These are phyloP conservation scores for Chrysemys picta DNA, from an alignment of 2,113 vertebrate genomes.

Conservation along the genomic window DNA sequence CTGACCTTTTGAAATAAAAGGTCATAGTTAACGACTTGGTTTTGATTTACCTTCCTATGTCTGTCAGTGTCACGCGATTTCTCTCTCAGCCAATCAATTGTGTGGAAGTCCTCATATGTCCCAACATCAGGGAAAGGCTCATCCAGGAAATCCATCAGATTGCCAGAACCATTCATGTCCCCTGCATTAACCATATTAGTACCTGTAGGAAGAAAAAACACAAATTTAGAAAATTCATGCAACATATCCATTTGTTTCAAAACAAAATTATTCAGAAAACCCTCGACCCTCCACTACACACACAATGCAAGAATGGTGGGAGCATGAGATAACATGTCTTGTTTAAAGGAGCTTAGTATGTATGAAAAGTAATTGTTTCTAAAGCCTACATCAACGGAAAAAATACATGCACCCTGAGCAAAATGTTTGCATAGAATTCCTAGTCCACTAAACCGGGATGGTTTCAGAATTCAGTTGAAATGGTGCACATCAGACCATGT, in stretches of 20 bases:
- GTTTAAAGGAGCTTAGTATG: not conserved
- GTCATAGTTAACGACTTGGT: not conserved
- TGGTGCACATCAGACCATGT: not conserved
- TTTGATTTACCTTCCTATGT: constrained; percentile 89
- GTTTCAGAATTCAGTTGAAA: not conserved
- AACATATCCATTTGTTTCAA: not conserved
- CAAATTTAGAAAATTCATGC: not conserved
- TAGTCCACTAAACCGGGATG: not conserved
- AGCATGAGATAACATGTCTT: not conserved
- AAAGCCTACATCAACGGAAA: not conserved
- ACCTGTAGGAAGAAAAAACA: constrained; percentile 60
- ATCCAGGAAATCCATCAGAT: constrained; percentile 97
- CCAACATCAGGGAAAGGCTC: constrained; percentile 96
- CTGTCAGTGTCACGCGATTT: constrained; percentile 96
- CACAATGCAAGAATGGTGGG: not conserved
- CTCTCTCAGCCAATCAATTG: constrained; percentile 97
- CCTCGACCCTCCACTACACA: not conserved
- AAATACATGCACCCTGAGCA: not conserved
- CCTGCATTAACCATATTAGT: constrained; percentile 88
- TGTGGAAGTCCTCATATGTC: constrained; percentile 97
- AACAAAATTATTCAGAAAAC: not conserved
- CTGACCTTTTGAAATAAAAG: not conserved
- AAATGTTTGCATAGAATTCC: not conserved
- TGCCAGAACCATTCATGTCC: constrained; percentile 91
- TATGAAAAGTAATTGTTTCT: not conserved